Evolutionary conservation across 2,113 vertebrate genomes (phyloP).

Genomic region (Oreochromis tanganicae): DNA sequence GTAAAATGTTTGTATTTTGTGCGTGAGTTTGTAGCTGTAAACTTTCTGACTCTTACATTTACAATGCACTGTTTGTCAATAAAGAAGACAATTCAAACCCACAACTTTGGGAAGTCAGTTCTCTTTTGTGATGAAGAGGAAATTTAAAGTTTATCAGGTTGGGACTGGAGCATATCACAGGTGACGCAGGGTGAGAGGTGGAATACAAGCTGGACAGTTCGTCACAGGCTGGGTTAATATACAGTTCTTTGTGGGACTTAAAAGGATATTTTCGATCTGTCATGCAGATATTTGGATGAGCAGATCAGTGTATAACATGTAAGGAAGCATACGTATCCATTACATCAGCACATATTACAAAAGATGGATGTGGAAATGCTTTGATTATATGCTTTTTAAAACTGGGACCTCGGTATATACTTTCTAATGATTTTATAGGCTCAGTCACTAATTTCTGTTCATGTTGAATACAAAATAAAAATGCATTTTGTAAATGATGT

Average conservation of each 20-base stretch:
- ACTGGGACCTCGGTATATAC: neutral
- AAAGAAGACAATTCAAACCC: constrained; percentile 60
- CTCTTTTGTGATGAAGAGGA: neutral
- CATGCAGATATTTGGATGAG: neutral
- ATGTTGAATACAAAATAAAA: neutral
- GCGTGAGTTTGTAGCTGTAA: constrained; percentile 74
- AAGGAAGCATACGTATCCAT: neutral
- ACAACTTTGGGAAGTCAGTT: neutral
- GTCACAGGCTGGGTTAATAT: neutral
- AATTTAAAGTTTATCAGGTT: neutral
- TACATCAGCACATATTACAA: neutral
- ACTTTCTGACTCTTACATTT: constrained; percentile 75
- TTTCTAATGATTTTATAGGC: neutral
- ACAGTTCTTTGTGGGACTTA: neutral
- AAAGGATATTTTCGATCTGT: neutral
- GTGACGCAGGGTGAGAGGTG: neutral
- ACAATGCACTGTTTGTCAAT: constrained; percentile 74
- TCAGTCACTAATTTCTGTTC: neutral
- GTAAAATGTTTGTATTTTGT: constrained; percentile 73
- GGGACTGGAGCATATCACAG: neutral
- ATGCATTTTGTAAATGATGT: neutral
- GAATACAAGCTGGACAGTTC: neutral
- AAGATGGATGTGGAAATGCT: neutral
- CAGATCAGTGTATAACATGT: neutral
- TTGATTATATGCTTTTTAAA: neutral